A percentile compares a stretch with the other conserved stretches of the same genome.
Evolutionary conservation across 2,797 vertebrate genomes (phyloP).

Genomic region (Sebastes goodei): DNA sequence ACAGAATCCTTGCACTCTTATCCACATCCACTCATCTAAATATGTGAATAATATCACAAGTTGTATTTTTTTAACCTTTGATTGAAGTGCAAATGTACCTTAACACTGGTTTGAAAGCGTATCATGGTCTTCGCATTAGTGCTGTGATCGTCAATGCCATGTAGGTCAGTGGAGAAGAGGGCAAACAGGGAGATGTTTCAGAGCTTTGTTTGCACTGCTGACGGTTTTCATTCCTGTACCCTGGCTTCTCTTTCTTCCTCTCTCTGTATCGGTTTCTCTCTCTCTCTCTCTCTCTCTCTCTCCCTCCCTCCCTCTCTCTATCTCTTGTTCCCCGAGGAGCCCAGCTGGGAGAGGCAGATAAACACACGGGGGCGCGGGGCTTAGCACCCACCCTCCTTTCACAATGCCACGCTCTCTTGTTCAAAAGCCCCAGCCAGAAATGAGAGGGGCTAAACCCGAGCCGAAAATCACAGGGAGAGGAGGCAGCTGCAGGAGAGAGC

Average conservation of each 20-base stretch:
- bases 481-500: slow-evolving; percentile 54
- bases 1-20: neutral
- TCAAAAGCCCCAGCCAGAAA: slow-evolving; percentile 71
- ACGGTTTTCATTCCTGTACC: slow-evolving; percentile 42
- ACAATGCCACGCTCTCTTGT: slow-evolving; percentile 76
- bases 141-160: slow-evolving; percentile 12
- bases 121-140: neutral
- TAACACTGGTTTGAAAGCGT: neutral
- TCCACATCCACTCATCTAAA: neutral
- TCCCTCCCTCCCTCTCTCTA: slow-evolving; percentile 13
- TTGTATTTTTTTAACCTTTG: neutral
- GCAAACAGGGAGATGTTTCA: slow-evolving; percentile 37
- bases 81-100: neutral
- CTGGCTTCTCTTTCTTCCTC: neutral
- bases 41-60: neutral
- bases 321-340: slow-evolving; percentile 74
- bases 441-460: slow-evolving; percentile 62
- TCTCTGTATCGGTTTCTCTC: neutral
- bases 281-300: neutral
- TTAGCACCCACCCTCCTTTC: slow-evolving; percentile 71
- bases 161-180: slow-evolving; percentile 42
- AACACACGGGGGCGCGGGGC: slow-evolving; percentile 72
- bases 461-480: slow-evolving; percentile 63
- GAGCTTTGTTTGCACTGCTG: slow-evolving; percentile 48
- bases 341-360: slow-evolving; percentile 85